A percentile compares a stretch with the other conserved stretches of the same genome.
phyloP scores from a whole-genome alignment of 2,888 invertebrate genomes.

The Pollenia labialis region DNA sequence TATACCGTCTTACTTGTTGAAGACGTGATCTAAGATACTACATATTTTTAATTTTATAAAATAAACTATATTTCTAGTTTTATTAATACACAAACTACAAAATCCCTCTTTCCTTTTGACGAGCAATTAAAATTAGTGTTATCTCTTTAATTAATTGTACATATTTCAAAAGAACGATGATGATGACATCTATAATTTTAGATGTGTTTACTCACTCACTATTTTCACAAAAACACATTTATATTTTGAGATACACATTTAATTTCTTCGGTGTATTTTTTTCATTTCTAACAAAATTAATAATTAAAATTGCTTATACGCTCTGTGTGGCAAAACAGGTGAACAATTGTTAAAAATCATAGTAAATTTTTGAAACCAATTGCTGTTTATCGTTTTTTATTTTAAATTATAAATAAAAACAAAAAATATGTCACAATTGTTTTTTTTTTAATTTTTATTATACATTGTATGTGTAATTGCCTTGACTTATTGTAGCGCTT shows the following conservation, averaged over 20 bases:
- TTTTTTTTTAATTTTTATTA: constrained; percentile 43
- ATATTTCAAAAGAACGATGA: constrained; percentile 2
- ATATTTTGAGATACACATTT: neutral
- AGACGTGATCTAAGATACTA: too few species aligned
- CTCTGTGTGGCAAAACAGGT: constrained; percentile 17
- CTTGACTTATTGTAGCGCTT: constrained; percentile 74
- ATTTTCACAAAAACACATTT: neutral
- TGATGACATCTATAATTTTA: constrained; percentile 53
- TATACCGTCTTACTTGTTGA: too few species aligned
- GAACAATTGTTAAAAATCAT: constrained; percentile 10
- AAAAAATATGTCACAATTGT: constrained; percentile 56
- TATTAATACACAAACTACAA: neutral
- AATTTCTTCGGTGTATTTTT: neutral
- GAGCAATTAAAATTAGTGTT: constrained; percentile 30
- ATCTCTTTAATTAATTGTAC: constrained; percentile 1
- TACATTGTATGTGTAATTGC: constrained; percentile 70
- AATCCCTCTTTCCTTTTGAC: neutral
- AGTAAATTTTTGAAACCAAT: neutral
- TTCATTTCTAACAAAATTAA: neutral
- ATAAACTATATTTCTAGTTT: too few species aligned
- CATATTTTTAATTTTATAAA: too few species aligned
- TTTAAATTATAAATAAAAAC: constrained; percentile 33
- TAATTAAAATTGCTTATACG: constrained; percentile 52
- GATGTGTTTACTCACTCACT: constrained; percentile 6
- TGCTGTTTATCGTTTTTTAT: neutral